These are phyloP conservation scores for Chalcosyrphus nemorum DNA, from an alignment of 2,888 invertebrate genomes.

Conservation along the genomic window DNA sequence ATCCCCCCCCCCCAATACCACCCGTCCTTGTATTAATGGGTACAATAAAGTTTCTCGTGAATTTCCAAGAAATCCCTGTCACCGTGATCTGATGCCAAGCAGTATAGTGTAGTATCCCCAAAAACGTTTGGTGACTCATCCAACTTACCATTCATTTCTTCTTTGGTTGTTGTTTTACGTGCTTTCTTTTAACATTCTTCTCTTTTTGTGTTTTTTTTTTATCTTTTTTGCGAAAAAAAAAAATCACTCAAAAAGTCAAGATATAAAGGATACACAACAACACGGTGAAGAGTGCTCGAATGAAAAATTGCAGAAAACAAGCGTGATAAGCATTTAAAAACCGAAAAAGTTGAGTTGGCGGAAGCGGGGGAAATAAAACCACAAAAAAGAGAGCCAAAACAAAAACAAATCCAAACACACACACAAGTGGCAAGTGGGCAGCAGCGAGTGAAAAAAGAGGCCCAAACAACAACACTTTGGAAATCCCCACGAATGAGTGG, in stretches of 20 bases:
- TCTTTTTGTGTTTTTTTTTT: slow-evolving; percentile 1
- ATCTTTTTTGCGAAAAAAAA: slow-evolving; percentile 36
- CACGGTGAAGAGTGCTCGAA: not conserved
- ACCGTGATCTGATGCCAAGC: slow-evolving; percentile 20
- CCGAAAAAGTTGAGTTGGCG: not conserved
- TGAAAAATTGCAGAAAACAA: slow-evolving; percentile 23
- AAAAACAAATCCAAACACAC: not conserved
- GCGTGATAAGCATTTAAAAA: slow-evolving; percentile 30
- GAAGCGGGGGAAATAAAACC: not conserved
- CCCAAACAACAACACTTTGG: slow-evolving; percentile 43
- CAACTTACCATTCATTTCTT: slow-evolving; percentile 46
- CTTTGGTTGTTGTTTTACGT: slow-evolving; percentile 40
- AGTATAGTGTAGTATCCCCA: slow-evolving; percentile 65
- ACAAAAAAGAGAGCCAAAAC: slow-evolving; percentile 12
- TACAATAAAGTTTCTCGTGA: slow-evolving; percentile 17
- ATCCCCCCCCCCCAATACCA: not conserved
- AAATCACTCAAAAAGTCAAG: slow-evolving; percentile 60
- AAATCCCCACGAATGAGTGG: slow-evolving; percentile 61
- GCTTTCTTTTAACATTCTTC: slow-evolving; percentile 65
- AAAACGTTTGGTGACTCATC: slow-evolving; percentile 70
- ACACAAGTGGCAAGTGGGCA: no score
- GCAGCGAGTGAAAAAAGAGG: not conserved
- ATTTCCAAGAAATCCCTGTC: slow-evolving; percentile 62
- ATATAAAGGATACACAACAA: not conserved
- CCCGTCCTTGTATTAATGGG: not conserved